Conservation (phyloP, 2,888 invertebrate genomes). For the Orthosia cruda region DNA sequence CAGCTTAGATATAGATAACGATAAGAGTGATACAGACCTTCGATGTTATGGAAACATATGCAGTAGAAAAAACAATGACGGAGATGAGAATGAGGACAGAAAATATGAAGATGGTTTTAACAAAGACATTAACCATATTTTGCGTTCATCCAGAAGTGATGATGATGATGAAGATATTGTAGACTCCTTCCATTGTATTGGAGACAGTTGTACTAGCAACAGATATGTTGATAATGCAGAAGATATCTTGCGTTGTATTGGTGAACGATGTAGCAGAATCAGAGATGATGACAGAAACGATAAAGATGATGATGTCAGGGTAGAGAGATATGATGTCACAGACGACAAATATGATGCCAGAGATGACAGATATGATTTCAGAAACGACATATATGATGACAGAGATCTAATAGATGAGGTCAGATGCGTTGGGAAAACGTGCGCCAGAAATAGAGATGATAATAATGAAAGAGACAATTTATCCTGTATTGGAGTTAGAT, state of each 20-base stretch:
- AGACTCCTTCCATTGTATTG: constrained; percentile 15
- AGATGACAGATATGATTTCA: not conserved
- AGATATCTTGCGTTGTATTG: not conserved
- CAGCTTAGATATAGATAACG: not conserved
- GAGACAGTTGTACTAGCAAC: not conserved
- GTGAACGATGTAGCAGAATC: not conserved
- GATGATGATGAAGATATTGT: not conserved
- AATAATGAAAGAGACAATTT: not conserved
- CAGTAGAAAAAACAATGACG: not conserved
- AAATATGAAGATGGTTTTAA: not conserved
- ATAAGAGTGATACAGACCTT: not conserved
- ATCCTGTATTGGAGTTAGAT: constrained; percentile 10
- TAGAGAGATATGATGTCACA: not conserved
- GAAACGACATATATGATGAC: not conserved
- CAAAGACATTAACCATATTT: constrained; percentile 5
- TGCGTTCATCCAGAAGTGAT: not conserved
- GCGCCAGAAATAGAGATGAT: constrained; percentile 11
- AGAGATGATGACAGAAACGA: not conserved
- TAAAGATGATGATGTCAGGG: not conserved
- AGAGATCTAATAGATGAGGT: not conserved
- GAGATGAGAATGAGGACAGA: too few species aligned
- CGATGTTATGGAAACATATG: constrained; percentile 33
- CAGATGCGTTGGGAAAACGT: constrained; percentile 17
- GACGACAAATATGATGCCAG: not conserved
- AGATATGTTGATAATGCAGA: not conserved